Conservation (phyloP, 2,888 invertebrate genomes). For the Caenorhabditis sp. region DNA sequence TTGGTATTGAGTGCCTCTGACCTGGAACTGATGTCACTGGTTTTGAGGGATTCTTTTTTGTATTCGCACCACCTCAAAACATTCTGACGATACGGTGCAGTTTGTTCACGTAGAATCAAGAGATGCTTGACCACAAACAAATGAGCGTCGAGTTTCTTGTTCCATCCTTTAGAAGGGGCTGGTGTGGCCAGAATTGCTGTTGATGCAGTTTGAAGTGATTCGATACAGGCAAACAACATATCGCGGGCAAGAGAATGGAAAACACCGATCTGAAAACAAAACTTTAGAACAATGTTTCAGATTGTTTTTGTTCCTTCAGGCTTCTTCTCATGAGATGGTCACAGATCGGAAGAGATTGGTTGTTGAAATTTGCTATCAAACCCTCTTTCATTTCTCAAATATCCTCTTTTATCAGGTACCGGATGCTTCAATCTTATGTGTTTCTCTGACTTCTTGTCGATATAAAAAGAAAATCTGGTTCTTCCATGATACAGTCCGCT, state of each 20-base stretch:
- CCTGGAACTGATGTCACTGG: slow-evolving; percentile 52
- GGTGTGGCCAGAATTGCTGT: slow-evolving; percentile 87
- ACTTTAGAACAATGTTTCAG: not conserved
- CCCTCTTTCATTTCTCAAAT: no score
- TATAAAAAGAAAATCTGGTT: no score
- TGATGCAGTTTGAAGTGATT: slow-evolving; percentile 91
- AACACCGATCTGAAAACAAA: slow-evolving; percentile 88
- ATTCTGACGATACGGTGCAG: slow-evolving; percentile 88
- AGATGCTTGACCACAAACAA: slow-evolving; percentile 98
- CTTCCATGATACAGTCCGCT: no score
- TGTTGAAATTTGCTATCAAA: no score
- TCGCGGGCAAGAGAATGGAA: slow-evolving; percentile 98
- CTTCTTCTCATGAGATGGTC: no score
- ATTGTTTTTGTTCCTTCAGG: not conserved
- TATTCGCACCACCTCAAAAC: slow-evolving; percentile 49
- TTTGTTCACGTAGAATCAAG: slow-evolving; percentile 96
- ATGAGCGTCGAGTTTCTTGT: slow-evolving; percentile 90
- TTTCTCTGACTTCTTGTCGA: no score
- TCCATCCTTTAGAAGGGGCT: slow-evolving; percentile 56
- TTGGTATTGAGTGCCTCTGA: slow-evolving; percentile 89
- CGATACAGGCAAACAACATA: slow-evolving; percentile 93
- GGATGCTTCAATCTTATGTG: no score
- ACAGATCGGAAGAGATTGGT: no score
- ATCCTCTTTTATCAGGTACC: no score
- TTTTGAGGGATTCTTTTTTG: not conserved